phyloP scores from a whole-genome alignment of 2,888 invertebrate genomes.

The Hypercompe scribonia region DNA sequence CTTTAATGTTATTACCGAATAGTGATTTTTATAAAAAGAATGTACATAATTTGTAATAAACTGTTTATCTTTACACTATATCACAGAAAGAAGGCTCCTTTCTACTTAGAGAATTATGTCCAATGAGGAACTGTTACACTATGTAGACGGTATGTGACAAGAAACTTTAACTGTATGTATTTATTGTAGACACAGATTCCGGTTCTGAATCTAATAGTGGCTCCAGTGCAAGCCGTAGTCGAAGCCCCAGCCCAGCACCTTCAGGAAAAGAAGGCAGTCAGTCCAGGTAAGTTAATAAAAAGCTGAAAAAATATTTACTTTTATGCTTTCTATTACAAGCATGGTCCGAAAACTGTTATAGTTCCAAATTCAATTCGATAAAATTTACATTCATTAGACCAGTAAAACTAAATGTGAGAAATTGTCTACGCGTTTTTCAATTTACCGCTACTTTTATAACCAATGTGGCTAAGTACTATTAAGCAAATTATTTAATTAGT shows the following conservation, averaged over 20 bases:
- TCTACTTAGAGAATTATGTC: too few relatives aligned
- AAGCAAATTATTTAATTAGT: too few relatives aligned
- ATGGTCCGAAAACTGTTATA: too few relatives aligned
- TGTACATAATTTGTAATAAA: not conserved
- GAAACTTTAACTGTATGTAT: not conserved
- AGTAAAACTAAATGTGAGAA: too few relatives aligned
- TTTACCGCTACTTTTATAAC: too few relatives aligned
- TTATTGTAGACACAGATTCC: conserved; percentile 75
- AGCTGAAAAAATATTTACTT: not conserved
- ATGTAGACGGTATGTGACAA: too few relatives aligned
- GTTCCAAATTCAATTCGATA: too few relatives aligned
- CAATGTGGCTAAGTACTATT: too few relatives aligned
- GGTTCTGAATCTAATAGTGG: conserved; percentile 83
- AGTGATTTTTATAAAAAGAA: not conserved
- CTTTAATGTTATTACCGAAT: not conserved
- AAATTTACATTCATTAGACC: too few relatives aligned
- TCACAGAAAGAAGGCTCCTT: too few relatives aligned
- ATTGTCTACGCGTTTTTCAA: too few relatives aligned
- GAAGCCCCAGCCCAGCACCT: conserved; percentile 77
- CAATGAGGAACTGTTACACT: too few relatives aligned
- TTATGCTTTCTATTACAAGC: not conserved
- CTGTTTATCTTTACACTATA: not conserved
- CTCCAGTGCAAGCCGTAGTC: conserved; percentile 79
- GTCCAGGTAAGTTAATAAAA: conserved; percentile 65
- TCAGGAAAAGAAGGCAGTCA: conserved; percentile 77